Conservation (phyloP, 2,797 vertebrate species). For the Gymnopithys bicolor region DNA sequence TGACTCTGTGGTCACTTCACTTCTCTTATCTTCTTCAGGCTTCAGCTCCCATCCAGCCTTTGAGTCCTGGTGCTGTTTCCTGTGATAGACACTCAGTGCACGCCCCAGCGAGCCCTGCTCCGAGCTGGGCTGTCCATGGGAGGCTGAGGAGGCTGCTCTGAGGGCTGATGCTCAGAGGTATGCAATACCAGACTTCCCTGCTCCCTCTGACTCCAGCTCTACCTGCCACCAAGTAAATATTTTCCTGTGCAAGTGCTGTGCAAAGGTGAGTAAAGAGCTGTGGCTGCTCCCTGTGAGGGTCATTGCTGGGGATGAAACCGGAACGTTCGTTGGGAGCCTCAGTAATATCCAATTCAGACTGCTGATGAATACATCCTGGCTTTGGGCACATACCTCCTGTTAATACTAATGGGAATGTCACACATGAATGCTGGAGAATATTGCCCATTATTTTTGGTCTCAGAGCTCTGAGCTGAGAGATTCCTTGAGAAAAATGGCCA, state of each 20-base stretch:
- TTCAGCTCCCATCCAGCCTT: background rate
- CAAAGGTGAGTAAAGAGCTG: background rate
- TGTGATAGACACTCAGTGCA: rapidly evolving
- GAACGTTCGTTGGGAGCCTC: background rate
- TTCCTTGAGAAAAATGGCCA: conserved; percentile 64
- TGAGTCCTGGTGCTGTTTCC: rapidly evolving
- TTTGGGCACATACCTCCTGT: conserved; percentile 56
- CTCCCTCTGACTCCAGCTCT: background rate
- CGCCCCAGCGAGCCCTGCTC: background rate
- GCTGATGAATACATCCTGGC: conserved; percentile 58
- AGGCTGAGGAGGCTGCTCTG: background rate
- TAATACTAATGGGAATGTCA: conserved; percentile 66
- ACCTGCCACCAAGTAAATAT: background rate
- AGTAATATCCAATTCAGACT: conserved; percentile 47
- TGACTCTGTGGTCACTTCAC: background rate
- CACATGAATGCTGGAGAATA: conserved; percentile 66
- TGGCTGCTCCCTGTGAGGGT: background rate
- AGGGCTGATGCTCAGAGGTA: background rate
- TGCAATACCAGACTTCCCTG: background rate
- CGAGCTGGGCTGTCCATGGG: background rate
- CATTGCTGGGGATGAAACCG: background rate
- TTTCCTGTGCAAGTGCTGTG: background rate
- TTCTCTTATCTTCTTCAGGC: background rate
- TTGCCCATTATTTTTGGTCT: conserved; percentile 71
- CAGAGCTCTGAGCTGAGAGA: conserved; percentile 49